A percentile compares a stretch with the other conserved stretches of the same genome.
These are phyloP conservation scores for Pterostichus madidus DNA, from an alignment of 2,888 invertebrate species.

Conservation along the genomic window DNA sequence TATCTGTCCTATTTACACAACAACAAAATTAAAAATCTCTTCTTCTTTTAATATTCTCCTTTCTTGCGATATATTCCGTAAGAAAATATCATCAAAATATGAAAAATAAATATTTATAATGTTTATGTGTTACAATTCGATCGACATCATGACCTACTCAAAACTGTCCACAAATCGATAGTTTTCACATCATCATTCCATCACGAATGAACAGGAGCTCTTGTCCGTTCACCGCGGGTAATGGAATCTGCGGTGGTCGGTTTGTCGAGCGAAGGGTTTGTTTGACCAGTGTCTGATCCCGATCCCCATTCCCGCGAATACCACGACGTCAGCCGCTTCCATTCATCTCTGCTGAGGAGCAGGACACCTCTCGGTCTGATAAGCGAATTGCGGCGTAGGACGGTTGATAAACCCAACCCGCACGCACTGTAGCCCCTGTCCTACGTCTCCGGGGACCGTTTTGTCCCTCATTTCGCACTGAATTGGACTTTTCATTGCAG, in stretches of 20 bases:
- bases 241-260: conserved; percentile 22
- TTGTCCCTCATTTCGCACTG: conserved; percentile 51
- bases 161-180: conserved; percentile 16
- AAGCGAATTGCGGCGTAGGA: conserved; percentile 56
- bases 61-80: too few relatives aligned
- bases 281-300: conserved; percentile 57
- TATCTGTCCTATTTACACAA: too few relatives aligned
- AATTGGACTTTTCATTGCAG: conserved; percentile 57
- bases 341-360: conserved; percentile 38
- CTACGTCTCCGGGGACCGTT: conserved; percentile 38
- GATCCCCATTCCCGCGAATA: conserved; percentile 21
- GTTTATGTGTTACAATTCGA: too few relatives aligned
- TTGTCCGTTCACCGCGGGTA: conserved; percentile 14
- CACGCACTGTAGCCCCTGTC: conserved; percentile 46
- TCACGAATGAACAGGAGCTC: conserved; percentile 9
- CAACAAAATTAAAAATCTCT: too few relatives aligned
- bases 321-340: conserved; percentile 35
- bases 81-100: too few relatives aligned
- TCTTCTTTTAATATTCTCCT: too few relatives aligned
- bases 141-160: neutral
- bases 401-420: conserved; percentile 52
- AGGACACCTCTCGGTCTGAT: conserved; percentile 50
- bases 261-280: conserved; percentile 44
- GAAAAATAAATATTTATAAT: too few relatives aligned
- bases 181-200: conserved; percentile 26